phyloP scores from a whole-genome alignment of 2,888 invertebrate species.

The Nemoura dubitans region DNA sequence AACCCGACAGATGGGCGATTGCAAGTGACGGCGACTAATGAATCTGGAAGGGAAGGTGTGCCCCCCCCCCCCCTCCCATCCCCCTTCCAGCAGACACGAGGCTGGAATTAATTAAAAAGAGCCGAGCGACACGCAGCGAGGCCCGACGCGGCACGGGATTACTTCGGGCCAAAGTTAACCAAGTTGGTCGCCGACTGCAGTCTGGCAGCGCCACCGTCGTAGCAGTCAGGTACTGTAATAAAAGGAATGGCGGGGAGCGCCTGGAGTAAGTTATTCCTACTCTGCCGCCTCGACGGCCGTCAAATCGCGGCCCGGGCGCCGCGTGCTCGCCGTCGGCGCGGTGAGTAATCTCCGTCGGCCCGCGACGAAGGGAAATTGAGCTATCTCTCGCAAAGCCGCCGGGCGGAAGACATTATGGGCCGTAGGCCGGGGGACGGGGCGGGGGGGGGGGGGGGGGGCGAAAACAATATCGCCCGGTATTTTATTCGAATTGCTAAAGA shows the following conservation, averaged over 20 bases:
- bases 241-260: neutral
- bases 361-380: neutral
- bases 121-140: neutral
- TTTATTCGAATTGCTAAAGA: neutral
- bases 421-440: no score
- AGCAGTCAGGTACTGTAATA: no score
- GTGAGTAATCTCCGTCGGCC: neutral
- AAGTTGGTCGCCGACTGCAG: neutral
- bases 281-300: neutral
- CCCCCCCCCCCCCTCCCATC: neutral
- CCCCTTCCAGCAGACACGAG: neutral
- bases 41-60: neutral
- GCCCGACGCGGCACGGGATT: neutral
- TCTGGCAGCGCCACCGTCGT: no score
- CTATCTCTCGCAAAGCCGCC: constrained; percentile 10
- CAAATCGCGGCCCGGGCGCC: neutral
- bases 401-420: no score
- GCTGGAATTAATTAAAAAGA: neutral
- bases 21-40: neutral
- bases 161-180: constrained; percentile 15
- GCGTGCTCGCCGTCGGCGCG: neutral
- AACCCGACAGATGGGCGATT: neutral
- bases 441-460: neutral
- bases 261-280: neutral
- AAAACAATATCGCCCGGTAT: neutral